Evolutionary conservation across 2,888 invertebrate genomes (phyloP).

Genomic region (Scaptomyza flava): DNA sequence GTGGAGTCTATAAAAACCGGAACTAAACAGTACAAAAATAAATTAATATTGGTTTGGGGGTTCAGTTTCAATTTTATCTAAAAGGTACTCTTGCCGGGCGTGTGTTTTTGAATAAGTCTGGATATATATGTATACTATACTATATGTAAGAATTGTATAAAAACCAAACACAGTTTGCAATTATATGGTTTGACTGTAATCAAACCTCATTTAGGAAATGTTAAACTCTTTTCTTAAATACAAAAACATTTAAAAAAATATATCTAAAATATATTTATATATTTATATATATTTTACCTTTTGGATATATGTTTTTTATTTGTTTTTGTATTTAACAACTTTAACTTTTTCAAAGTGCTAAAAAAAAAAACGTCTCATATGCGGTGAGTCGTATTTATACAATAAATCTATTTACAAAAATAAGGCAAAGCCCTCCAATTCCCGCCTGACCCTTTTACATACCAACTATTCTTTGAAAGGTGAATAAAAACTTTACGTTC

Average conservation of each 20-base stretch:
- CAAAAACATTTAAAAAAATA: too few species aligned
- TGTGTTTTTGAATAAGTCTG: conserved; percentile 30
- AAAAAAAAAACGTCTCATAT: conserved; percentile 71
- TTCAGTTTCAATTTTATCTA: background rate
- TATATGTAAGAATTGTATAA: conserved; percentile 18
- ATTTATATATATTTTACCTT: conserved; percentile 6
- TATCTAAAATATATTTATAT: too few species aligned
- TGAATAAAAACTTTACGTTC: conserved; percentile 16
- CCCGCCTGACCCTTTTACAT: conserved; percentile 9
- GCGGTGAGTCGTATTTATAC: conserved; percentile 81
- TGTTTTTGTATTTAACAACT: too few species aligned
- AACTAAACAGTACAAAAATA: background rate
- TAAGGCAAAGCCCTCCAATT: conserved; percentile 51
- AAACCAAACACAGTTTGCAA: conserved; percentile 45
- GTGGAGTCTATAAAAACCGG: background rate
- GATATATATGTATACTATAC: conserved; percentile 43
- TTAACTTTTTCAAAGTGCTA: conserved; percentile 49
- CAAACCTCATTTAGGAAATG: conserved; percentile 47
- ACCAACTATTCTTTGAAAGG: conserved; percentile 21
- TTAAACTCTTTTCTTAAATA: conserved; percentile 33
- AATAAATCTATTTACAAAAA: conserved; percentile 9
- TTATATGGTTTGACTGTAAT: conserved; percentile 62
- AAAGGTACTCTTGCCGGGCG: background rate
- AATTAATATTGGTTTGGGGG: background rate
- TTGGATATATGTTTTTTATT: too few species aligned